Conservation (phyloP, 2,888 invertebrate genomes). For the Bellardia pandia region DNA sequence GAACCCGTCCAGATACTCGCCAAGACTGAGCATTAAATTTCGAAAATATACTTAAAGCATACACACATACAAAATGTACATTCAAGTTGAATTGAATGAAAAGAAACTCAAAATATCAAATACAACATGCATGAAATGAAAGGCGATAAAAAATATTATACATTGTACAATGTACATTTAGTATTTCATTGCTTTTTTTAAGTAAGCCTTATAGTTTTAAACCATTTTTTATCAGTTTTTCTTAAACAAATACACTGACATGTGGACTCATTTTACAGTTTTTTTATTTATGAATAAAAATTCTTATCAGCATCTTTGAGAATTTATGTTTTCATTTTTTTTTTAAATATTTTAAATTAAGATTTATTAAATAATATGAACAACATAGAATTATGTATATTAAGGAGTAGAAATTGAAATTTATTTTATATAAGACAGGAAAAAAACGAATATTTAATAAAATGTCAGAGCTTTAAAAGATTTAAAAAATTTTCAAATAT, state of each 20-base stretch:
- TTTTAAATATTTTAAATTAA: slow-evolving; percentile 23
- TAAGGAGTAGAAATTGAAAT: neutral
- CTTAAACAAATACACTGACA: slow-evolving; percentile 73
- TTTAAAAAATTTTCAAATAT: too few species aligned
- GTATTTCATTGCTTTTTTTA: slow-evolving; percentile 28
- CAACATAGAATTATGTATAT: neutral
- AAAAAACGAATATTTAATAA: too few species aligned
- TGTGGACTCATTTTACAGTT: slow-evolving; percentile 74
- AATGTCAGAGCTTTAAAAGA: too few species aligned
- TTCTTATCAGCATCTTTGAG: slow-evolving; percentile 74
- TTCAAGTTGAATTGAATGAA: slow-evolving; percentile 49
- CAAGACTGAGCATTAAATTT: slow-evolving; percentile 73
- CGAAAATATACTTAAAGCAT: slow-evolving; percentile 55
- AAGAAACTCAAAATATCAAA: slow-evolving; percentile 46
- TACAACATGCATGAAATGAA: slow-evolving; percentile 52
- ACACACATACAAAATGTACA: slow-evolving; percentile 35
- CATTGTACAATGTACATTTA: slow-evolving; percentile 46
- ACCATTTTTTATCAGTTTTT: slow-evolving; percentile 72
- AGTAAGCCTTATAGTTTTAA: slow-evolving; percentile 61
- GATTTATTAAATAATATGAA: slow-evolving; percentile 27
- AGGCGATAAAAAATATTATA: slow-evolving; percentile 70
- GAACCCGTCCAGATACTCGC: slow-evolving; percentile 72
- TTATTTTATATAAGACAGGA: neutral
- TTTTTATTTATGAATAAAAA: slow-evolving; percentile 44
- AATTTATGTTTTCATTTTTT: slow-evolving; percentile 59